Conservation (phyloP, 2,797 vertebrate species). For the Thamnophis elegans region DNA sequence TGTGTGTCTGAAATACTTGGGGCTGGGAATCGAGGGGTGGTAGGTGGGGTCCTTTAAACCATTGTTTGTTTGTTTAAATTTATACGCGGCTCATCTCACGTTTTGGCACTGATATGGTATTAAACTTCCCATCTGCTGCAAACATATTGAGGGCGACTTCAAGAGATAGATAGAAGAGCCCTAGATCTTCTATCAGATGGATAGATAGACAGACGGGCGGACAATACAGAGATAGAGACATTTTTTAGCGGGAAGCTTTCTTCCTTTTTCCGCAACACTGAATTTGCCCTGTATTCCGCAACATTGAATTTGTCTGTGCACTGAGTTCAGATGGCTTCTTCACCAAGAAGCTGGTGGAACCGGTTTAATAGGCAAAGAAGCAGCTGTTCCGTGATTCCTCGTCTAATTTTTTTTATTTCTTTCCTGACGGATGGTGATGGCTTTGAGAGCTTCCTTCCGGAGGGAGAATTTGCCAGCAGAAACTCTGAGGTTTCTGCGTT, state of each 20-base stretch:
- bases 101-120: neutral
- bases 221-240: accelerated
- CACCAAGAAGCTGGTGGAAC: neutral
- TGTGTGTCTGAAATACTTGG: neutral
- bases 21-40: neutral
- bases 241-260: neutral
- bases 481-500: neutral
- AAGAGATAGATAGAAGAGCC: neutral
- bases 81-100: neutral
- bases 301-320: neutral
- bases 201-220: neutral
- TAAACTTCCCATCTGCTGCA: neutral
- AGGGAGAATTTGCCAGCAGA: neutral
- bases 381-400: neutral
- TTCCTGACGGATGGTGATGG: too few species aligned
- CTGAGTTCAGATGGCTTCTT: neutral
- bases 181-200: neutral
- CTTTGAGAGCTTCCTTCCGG: neutral
- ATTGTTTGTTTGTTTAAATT: neutral
- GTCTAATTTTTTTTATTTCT: neutral
- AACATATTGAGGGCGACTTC: neutral
- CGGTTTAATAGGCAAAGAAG: neutral
- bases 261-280: neutral
- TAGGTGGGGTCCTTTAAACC: neutral
- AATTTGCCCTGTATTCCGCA: neutral